phyloP scores from a whole-genome alignment of 2,797 vertebrate species.

The Dendrocincla fuliginosa region DNA sequence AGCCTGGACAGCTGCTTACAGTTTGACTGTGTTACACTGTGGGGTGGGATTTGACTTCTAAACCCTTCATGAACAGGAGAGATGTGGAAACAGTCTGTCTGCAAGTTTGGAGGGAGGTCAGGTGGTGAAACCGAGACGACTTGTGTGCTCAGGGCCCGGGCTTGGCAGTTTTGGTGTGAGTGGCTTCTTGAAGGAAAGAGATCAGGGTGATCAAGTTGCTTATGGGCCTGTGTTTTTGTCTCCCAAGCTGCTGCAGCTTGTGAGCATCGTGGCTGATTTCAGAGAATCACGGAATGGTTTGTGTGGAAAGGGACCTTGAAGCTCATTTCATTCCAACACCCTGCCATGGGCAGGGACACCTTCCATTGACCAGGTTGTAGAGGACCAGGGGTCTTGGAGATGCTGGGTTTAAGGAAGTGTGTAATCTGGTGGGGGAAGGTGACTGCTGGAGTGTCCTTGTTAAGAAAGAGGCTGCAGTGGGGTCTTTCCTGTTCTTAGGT shows the following conservation, averaged over 20 bases:
- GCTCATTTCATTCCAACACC: background rate
- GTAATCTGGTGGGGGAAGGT: background rate
- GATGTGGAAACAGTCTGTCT: background rate
- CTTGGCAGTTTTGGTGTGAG: background rate
- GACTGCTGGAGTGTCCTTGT: background rate
- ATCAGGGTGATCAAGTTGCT: background rate
- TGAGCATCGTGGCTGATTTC: rapidly evolving
- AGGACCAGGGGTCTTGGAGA: rapidly evolving
- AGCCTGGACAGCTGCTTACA: background rate
- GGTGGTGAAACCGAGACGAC: background rate
- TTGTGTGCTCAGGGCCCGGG: background rate
- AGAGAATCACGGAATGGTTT: background rate
- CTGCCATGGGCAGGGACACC: background rate
- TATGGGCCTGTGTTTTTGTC: background rate
- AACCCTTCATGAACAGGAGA: background rate
- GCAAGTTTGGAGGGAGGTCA: background rate
- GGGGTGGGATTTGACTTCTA: background rate
- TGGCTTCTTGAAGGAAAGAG: background rate
- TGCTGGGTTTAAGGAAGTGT: background rate
- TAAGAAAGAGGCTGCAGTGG: background rate
- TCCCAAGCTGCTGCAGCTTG: background rate
- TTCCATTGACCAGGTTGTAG: background rate
- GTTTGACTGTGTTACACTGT: background rate
- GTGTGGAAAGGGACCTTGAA: background rate
- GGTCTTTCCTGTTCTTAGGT: background rate